Evolutionary conservation across 2,888 invertebrate genomes (phyloP), one percentile per base, ranked within the genome.

Genomic region (Pseudococcus longispinus): DNA sequence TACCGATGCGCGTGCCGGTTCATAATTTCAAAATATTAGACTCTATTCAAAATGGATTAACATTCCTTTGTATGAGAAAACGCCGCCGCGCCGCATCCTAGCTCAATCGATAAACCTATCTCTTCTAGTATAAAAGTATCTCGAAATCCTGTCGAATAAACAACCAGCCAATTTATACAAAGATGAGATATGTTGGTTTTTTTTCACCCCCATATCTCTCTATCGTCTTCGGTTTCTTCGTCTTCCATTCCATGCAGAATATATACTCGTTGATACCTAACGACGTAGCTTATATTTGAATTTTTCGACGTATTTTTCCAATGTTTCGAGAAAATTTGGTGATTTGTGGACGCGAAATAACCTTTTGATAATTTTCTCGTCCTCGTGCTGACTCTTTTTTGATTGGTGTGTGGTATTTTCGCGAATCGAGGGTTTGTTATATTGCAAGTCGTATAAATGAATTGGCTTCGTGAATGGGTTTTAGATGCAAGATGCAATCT

Each of bases 11-110:
- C 77, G 77, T 80, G 77, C 42, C 77, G 32, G 20, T 80, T 80
- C 77, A 80, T 80, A 80, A 80, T 80, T 80, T 80, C 42, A 42
- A 42, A 80, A 80, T 42, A 80, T 80, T 80, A 80, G 42, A 80
- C 77, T 80, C 77, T 23, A 80, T 80, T 80, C 77, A 80, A 37
- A 80, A 42, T 20, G 42, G 77, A 80, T 80, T 80, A 80, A 80
- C 77, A 80, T 80, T 80, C 77, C 42, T 80, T 80, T 80, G 42
- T 42, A 42, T 70, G 77, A 42, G 77, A 80, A 42, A 42, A 80
- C n/a, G 70, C 70, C 37, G 15, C 70, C 0, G 32, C 1, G 18
- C n/a, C n/a, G 29, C 74, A 18, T 29, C 18, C 32, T 29, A 23
- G 74, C 42, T 37, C 15, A 80, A 42, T 80, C 77, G 77, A 80